Evolutionary conservation across 2,113 vertebrate species (phyloP), one percentile per base, ranked within the genome.

Genomic region (Grallaria varia): DNA sequence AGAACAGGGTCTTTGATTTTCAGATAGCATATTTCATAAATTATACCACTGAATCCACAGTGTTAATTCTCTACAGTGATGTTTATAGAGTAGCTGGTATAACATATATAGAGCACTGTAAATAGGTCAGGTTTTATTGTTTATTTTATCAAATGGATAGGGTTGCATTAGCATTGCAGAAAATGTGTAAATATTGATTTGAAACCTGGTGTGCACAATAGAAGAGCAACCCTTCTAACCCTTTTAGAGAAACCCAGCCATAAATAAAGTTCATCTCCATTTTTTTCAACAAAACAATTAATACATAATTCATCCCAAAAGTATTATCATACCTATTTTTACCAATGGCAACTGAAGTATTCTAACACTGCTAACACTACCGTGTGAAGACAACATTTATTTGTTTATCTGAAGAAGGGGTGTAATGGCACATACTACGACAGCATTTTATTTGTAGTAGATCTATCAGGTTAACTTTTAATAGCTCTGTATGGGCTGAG

Each of bases 131-230:
- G 83, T 98, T 98, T 98, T 98, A 97, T 97, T 97, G 96, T 98
- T 98, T 98, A 96, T 98, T 97, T 97, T 98, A 98, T 98, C 96
- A 96, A 98, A 98, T 97, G 97, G 96, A 88, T 94, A 95, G 58
- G 37, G 84, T 95, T 98, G 96, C 98, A 98, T 98, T 98, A 98
- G 96, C 97, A 98, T 97, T 97, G 97, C 87, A 95, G 95, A 91
- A 97, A 98, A 98, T 98, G 97, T 98, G 98, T 98, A 98, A 98
- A 98, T 98, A 98, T 98, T 98, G 98, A 98, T 98, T 98, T 97
- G 95, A 94, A 98, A 97, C 94, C 97, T 97, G 93, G 95, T 93
- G 64, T 95, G 96, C 96, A 97, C 93, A 97, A 97, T 97, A 97
- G 98, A 98, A 98, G 89, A 97, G 72, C 96, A 97, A 97, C 97